A percentile compares a stretch with the other conserved stretches of the same genome.
Evolutionary conservation across 2,888 invertebrate species (phyloP).

Genomic region (Drosophila yooni): DNA sequence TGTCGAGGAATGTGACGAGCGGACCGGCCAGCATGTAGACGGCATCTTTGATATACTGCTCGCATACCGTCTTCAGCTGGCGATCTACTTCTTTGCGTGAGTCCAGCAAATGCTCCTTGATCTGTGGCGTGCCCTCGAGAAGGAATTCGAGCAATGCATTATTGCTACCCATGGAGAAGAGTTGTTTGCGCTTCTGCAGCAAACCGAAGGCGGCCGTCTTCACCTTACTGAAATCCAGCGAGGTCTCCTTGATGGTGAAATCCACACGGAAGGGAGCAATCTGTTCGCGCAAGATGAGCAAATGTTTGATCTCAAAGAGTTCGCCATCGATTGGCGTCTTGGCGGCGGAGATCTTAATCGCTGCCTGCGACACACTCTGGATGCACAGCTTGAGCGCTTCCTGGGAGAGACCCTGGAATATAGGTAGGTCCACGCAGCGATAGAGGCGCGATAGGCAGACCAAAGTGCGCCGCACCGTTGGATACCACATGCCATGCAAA

Average conservation of each 20-base stretch:
- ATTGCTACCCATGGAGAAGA: slow-evolving; percentile 94
- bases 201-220: slow-evolving; percentile 93
- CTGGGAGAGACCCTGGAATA: slow-evolving; percentile 98
- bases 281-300: slow-evolving; percentile 98
- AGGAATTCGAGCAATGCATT: slow-evolving; percentile 97
- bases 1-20: slow-evolving; percentile 90
- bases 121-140: slow-evolving; percentile 96
- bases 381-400: slow-evolving; percentile 97
- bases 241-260: slow-evolving; percentile 96
- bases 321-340: slow-evolving; percentile 95
- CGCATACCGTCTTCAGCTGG: slow-evolving; percentile 95
- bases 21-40: slow-evolving; percentile 92
- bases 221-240: slow-evolving; percentile 96
- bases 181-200: slow-evolving; percentile 91
- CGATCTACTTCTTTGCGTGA: slow-evolving; percentile 98
- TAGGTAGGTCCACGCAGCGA: slow-evolving; percentile 96
- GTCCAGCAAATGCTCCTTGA: slow-evolving; percentile 95
- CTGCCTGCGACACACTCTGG: slow-evolving; percentile 93
- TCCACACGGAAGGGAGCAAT: slow-evolving; percentile 99
- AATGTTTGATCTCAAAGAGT: slow-evolving; percentile 98
- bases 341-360: slow-evolving; percentile 90
- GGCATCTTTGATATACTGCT: slow-evolving; percentile 92
- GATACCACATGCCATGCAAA: slow-evolving; percentile 99
- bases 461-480: slow-evolving; percentile 96
- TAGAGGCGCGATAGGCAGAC: slow-evolving; percentile 95